Base-by-base conservation (phyloP, 2,113 vertebrate genomes). In the Cromileptes altivelis region DNA sequence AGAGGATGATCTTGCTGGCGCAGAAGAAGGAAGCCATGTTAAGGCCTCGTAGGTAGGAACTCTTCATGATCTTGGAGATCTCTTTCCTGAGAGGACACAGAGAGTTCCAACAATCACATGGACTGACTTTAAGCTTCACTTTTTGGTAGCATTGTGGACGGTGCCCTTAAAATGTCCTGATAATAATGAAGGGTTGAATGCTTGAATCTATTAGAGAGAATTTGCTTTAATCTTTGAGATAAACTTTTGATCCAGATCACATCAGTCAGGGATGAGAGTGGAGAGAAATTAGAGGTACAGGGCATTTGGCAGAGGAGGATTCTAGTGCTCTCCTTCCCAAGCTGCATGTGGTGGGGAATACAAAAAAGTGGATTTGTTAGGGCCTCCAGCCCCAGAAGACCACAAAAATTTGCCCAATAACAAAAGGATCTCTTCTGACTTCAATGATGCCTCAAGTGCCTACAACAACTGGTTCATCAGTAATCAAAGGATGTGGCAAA, bases 21-120 rank as follows among this genome's bases (percentile, higher is more conserved):
- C 96, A 92, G 71, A 98, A 99, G 93, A 98, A 99, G 0, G 97
- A 98, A 4, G 97, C 97, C 95, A 99, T 95, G 92, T 99, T 99
- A 91, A 99, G 91, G 9, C 97, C 98, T 64, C 98, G 96, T 6
- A 99, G 96, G 85, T 97, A 98, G 75, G 98, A 99, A 84, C 97
- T 99, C 89, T 92, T 96, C 93, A 99, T 94, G 72, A 99, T 74
- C 93, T 95, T 97, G 78, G 96, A 92, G 84, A 98, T 97, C 90
- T 99, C 98, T 84, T 97, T 97, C 88, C 98, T 99, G 64, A 21
- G 47, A 56, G 15, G 17, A 53, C 30, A 70, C 12, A 79, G 0
- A 45, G 2, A 50, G 60, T 17, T 25, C 19, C 30, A 71, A 65
- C 13, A 21, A 50, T 75, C 50, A 75, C 60, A n/a, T 10, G 12